These are phyloP conservation scores for Panulirus ornatus DNA, from an alignment of 1,140 invertebrate genomes.

Conservation along the genomic window DNA sequence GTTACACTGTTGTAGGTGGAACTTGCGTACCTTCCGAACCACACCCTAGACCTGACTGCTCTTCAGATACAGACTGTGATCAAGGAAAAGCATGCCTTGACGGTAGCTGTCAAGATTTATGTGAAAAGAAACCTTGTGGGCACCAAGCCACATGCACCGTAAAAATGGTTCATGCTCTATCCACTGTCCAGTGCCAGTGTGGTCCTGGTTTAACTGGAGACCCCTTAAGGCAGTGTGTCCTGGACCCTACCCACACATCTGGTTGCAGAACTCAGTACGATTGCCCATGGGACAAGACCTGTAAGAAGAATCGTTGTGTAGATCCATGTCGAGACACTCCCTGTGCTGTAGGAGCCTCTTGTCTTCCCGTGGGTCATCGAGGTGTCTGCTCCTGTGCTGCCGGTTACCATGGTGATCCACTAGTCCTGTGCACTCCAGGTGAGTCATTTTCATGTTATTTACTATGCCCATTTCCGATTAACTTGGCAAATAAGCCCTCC, in stretches of 20 bases:
- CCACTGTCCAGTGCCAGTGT: slow-evolving; percentile 76
- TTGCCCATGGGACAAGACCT: slow-evolving; percentile 91
- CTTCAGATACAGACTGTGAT: slow-evolving; percentile 89
- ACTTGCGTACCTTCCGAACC: slow-evolving; percentile 86
- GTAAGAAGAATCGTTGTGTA: slow-evolving; percentile 87
- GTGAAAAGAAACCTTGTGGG: slow-evolving; percentile 84
- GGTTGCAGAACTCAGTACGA: slow-evolving; percentile 89
- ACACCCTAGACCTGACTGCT: slow-evolving; percentile 88
- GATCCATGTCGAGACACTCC: slow-evolving; percentile 86
- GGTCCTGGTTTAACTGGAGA: slow-evolving; percentile 76
- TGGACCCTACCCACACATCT: slow-evolving; percentile 84
- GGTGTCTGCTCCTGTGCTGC: slow-evolving; percentile 87
- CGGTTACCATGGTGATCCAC: slow-evolving; percentile 88
- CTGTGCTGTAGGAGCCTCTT: slow-evolving; percentile 87
- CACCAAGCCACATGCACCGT: slow-evolving; percentile 86
- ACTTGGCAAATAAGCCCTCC: too few relatives aligned
- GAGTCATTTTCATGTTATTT: slow-evolving; percentile 3
- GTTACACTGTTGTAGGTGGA: slow-evolving; percentile 79
- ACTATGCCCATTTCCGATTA: too few relatives aligned
- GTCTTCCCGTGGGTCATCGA: slow-evolving; percentile 86
- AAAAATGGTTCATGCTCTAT: slow-evolving; percentile 75
- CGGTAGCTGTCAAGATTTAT: slow-evolving; percentile 83
- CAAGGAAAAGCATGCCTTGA: slow-evolving; percentile 87
- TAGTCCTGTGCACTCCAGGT: slow-evolving; percentile 82
- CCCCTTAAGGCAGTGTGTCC: slow-evolving; percentile 84